Percentiles rank a stretch among this genome's conserved stretches.
phyloP scores from a whole-genome alignment of 2,888 invertebrate species.

The Idaea dimidiata region DNA sequence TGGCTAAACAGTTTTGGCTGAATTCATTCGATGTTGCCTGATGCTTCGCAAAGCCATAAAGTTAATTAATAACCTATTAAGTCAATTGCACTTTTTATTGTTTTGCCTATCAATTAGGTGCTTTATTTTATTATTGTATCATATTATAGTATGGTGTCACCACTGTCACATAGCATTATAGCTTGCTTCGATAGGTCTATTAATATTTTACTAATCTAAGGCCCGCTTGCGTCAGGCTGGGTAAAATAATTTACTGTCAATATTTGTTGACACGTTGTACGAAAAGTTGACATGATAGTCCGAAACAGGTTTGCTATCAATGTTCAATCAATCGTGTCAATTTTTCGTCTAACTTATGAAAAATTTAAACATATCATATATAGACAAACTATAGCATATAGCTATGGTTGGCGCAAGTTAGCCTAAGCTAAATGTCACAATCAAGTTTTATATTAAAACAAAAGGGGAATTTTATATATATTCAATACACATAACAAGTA shows the following conservation, averaged over 20 bases:
- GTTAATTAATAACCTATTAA: neutral
- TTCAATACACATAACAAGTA: conserved; percentile 16
- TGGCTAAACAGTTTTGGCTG: conserved; percentile 9
- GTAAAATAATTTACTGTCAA: too few species aligned
- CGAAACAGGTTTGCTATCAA: too few species aligned
- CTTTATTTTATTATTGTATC: neutral
- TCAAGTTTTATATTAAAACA: neutral
- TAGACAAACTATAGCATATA: too few species aligned
- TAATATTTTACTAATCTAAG: too few species aligned
- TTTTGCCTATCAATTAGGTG: neutral
- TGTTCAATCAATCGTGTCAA: too few species aligned
- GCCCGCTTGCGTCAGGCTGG: too few species aligned
- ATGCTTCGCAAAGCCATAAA: neutral
- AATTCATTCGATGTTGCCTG: neutral
- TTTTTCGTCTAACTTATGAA: too few species aligned
- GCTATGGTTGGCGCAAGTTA: too few species aligned
- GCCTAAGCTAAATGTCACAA: neutral
- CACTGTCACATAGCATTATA: conserved; percentile 22
- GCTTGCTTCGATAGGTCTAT: neutral
- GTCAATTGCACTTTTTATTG: neutral
- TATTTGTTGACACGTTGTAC: too few species aligned
- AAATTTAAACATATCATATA: too few species aligned
- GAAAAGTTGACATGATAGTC: too few species aligned
- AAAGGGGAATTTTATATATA: conserved; percentile 30
- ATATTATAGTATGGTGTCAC: conserved; percentile 11